Evolutionary conservation across 2,888 invertebrate genomes (phyloP).

Genomic region (Pandemis corylana): DNA sequence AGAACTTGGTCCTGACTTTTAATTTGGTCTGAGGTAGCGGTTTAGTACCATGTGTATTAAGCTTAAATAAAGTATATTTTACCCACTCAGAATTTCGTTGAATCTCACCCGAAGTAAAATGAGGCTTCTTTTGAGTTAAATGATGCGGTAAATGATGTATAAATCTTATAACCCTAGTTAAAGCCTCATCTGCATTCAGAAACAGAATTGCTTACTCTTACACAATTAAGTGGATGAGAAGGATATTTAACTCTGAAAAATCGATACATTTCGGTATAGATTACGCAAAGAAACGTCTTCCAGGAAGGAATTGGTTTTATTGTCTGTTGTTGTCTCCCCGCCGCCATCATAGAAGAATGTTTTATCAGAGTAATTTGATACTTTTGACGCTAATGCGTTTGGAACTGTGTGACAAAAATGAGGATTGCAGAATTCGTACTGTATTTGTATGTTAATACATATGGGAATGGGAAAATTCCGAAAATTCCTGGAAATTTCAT

Average conservation of each 20-base stretch:
- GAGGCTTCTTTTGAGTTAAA: background rate
- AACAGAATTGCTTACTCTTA: background rate
- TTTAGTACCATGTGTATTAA: background rate
- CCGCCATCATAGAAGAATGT: background rate
- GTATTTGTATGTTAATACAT: too few relatives aligned
- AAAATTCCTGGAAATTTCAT: too few relatives aligned
- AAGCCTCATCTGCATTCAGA: background rate
- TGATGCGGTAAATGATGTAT: slow-evolving; percentile 14
- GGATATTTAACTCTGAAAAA: background rate
- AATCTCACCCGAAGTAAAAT: background rate
- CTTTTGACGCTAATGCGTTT: background rate
- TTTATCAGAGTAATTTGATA: background rate
- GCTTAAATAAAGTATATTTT: background rate
- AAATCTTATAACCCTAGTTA: background rate
- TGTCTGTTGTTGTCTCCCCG: background rate
- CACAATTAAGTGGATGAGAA: background rate
- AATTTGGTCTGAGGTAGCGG: background rate
- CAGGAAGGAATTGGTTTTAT: background rate
- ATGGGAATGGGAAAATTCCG: too few relatives aligned
- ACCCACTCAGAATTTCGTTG: background rate
- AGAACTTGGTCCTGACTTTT: too few relatives aligned
- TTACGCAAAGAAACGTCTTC: background rate
- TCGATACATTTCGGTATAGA: background rate
- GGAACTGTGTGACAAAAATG: background rate
- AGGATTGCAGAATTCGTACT: background rate